Evolutionary conservation across 1,140 invertebrate genomes (phyloP).

Genomic region (Teleopsis dalmanni): DNA sequence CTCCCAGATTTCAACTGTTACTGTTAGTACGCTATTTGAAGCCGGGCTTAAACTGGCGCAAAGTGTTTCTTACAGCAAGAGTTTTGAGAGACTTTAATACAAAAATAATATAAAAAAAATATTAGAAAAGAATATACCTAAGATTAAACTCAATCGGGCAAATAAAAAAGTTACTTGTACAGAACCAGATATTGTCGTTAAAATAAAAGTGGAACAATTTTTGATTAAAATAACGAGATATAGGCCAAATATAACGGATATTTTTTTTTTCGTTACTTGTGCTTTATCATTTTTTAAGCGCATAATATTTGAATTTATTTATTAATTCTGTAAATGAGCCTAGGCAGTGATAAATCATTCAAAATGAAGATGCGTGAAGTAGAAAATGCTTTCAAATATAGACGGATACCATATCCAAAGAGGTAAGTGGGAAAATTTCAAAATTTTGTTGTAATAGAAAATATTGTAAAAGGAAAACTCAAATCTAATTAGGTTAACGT

Average conservation of each 20-base stretch:
- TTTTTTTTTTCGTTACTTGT: too few species aligned
- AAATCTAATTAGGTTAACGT: background rate
- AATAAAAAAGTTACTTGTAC: background rate
- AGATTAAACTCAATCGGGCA: too few species aligned
- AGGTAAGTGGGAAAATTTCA: conserved; percentile 27
- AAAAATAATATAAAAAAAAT: background rate
- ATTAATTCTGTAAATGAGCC: conserved; percentile 6
- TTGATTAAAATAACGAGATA: too few species aligned
- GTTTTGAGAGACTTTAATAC: background rate
- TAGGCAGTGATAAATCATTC: conserved; percentile 11
- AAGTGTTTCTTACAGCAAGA: background rate
- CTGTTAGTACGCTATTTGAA: background rate
- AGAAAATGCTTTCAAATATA: conserved; percentile 41
- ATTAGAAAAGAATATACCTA: background rate
- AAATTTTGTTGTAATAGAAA: background rate
- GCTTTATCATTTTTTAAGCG: too few species aligned
- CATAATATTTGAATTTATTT: background rate
- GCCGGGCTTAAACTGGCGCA: background rate
- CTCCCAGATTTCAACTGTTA: background rate
- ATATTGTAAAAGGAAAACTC: background rate
- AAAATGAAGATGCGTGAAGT: conserved; percentile 42
- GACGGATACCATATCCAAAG: conserved; percentile 42
- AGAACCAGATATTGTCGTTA: background rate
- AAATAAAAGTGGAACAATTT: too few species aligned
- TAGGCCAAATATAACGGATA: too few species aligned